Base-by-base conservation (phyloP, 2,113 vertebrate genomes). In the Thamnaconus septentrionalis region DNA sequence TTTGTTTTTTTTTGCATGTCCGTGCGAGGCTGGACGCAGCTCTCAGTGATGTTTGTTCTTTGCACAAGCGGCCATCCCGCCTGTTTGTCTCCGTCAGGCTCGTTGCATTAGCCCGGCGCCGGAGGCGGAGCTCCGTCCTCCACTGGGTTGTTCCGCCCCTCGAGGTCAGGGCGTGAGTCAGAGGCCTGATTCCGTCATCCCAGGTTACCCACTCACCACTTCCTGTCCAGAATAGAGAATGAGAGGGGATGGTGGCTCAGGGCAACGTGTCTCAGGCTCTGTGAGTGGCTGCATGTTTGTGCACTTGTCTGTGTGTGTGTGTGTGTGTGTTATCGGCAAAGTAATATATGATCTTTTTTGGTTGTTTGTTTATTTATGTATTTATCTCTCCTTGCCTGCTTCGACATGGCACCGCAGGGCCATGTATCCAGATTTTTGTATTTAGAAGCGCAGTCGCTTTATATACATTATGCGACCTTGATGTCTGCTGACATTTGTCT, bases 111-210 rank as follows among this genome's bases (percentile, higher is more conserved):
- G 54, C 69, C 45, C 7, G 46, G 73, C n/a, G 63, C 83, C 83
- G 49, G 53, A 75, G 80, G 85, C 64, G 42, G 56, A 75, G 65
- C 67, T 81, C 70, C 76, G 84, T 82, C 80, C 83, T 84, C 83
- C 66, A 62, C 59, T 69, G 84, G 71, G 83, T 84, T 80, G 69
- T 78, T 76, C 69, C 80, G 59, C 65, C 65, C 68, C 83, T 73
- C 67, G 67, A 83, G 85, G 84, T 86, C 80, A 78, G 66, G 76
- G 69, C 3, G 59, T 90, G 87, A 90, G 86, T 89, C 87, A 90
- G 81, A 88, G 80, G 70, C 83, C 89, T 87, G 81, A 88, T 86
- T 90, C 89, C 78, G 77, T 89, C 86, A 83, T 85, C 87, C 73
- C 73, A 57, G 83, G 85, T 89, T 88, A 90, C 81, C 79, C 78